These are phyloP conservation scores for Channa striata DNA, from an alignment of 2,797 vertebrate species.

Conservation along the genomic window DNA sequence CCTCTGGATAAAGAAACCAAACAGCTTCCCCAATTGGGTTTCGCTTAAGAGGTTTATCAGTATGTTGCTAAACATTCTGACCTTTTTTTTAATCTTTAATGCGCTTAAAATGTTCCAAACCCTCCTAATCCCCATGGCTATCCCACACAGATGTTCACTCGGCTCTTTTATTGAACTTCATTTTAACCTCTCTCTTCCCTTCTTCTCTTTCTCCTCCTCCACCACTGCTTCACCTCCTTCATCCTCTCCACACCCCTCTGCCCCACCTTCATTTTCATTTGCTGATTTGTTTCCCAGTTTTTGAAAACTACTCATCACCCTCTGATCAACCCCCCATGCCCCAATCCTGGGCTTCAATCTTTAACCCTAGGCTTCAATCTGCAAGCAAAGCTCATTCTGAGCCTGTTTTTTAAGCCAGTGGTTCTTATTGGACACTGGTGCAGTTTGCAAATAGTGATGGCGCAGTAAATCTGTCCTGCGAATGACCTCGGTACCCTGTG, in stretches of 20 bases:
- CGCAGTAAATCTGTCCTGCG: slow-evolving; percentile 18
- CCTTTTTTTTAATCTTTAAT: slow-evolving; percentile 77
- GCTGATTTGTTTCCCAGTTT: slow-evolving; percentile 50
- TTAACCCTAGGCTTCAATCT: slow-evolving; percentile 1
- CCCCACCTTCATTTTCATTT: slow-evolving; percentile 7
- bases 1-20: slow-evolving; percentile 82
- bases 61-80: slow-evolving; percentile 77
- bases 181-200: slow-evolving; percentile 60
- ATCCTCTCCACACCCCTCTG: slow-evolving; percentile 10
- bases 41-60: slow-evolving; percentile 79
- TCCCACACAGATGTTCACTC: slow-evolving; percentile 78
- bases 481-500: slow-evolving; percentile 32
- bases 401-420: slow-evolving; percentile 29
- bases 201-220: slow-evolving; percentile 18
- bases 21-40: slow-evolving; percentile 71
- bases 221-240: slow-evolving; percentile 44
- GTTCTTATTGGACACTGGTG: slow-evolving; percentile 40
- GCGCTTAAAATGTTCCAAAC: slow-evolving; percentile 81
- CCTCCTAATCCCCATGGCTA: slow-evolving; percentile 76
- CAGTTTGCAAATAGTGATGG: not conserved
- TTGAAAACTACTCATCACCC: slow-evolving; percentile 31
- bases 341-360: slow-evolving; percentile 40
- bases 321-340: slow-evolving; percentile 26
- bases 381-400: slow-evolving; percentile 52
- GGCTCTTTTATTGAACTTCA: slow-evolving; percentile 76